Evolutionary conservation across 2,113 vertebrate genomes (phyloP).

Genomic region (Zosterops pallidus): DNA sequence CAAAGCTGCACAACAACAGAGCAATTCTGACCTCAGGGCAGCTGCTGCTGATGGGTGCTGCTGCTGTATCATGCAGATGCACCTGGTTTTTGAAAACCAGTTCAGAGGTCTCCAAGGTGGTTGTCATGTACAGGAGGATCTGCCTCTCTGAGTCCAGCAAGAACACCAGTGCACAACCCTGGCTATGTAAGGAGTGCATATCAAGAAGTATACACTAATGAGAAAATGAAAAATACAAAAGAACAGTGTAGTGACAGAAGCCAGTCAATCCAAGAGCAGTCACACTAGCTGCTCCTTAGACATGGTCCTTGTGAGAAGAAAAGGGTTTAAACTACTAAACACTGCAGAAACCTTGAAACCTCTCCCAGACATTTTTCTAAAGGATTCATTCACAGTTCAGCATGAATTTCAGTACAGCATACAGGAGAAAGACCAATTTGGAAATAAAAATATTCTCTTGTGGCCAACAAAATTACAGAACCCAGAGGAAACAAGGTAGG

Average conservation of each 20-base stretch:
- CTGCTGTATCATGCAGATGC: background rate
- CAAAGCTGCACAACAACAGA: background rate
- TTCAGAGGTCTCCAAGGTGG: background rate
- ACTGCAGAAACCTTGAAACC: background rate
- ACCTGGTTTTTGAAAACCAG: background rate
- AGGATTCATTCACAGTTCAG: background rate
- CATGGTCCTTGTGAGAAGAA: background rate
- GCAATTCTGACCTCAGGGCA: background rate
- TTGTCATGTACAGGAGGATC: accelerated
- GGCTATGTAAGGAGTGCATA: background rate
- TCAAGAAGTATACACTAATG: background rate
- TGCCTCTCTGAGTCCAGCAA: background rate
- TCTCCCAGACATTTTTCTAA: background rate
- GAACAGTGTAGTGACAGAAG: background rate
- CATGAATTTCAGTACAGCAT: background rate
- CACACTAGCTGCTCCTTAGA: background rate
- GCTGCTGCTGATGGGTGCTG: background rate
- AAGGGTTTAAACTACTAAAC: background rate
- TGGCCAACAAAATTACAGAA: background rate
- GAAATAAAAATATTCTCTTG: background rate
- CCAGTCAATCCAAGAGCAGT: background rate
- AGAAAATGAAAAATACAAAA: background rate
- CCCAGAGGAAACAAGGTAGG: background rate
- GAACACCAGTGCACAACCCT: background rate
- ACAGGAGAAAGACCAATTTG: background rate